Evolutionary conservation across 2,797 vertebrate species (phyloP).

Genomic region (Alfaro cultratus): DNA sequence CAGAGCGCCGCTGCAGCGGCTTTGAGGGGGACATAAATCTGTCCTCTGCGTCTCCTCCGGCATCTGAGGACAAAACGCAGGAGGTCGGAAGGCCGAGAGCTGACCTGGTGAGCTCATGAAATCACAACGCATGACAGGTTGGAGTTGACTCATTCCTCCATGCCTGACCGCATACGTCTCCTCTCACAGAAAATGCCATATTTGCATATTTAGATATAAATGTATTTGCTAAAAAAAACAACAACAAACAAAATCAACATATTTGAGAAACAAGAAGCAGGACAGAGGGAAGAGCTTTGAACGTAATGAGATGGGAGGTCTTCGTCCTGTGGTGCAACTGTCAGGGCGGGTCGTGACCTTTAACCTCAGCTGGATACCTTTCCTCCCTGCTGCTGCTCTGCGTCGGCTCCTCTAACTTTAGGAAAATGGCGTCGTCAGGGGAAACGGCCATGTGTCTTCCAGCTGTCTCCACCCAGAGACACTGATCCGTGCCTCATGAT

Average conservation of each 20-base stretch:
- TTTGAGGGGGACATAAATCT: constrained; percentile 52
- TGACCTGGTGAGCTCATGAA: constrained; percentile 48
- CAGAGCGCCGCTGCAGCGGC: constrained; percentile 44
- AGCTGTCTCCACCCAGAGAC: constrained; percentile 11
- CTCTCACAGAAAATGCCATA: constrained; percentile 10
- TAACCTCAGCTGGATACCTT: constrained; percentile 66
- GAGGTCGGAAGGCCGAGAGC: constrained; percentile 51
- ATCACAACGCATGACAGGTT: constrained; percentile 55
- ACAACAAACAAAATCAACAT: neutral
- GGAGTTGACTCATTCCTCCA: constrained; percentile 42
- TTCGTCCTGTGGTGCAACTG: constrained; percentile 44
- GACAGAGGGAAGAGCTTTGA: constrained; percentile 27
- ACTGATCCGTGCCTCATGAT: constrained; percentile 24
- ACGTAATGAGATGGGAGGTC: constrained; percentile 50
- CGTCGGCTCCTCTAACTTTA: constrained; percentile 21
- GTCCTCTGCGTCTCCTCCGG: constrained; percentile 11
- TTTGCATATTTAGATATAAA: constrained; percentile 2
- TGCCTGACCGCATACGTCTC: constrained; percentile 19
- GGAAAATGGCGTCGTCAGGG: constrained; percentile 43
- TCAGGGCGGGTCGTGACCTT: constrained; percentile 64
- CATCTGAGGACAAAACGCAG: constrained; percentile 42
- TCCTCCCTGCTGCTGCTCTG: constrained; percentile 41
- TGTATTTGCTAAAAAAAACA: neutral
- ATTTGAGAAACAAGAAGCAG: neutral
- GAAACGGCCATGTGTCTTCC: constrained; percentile 57